These are phyloP conservation scores for Esox lucius DNA, from an alignment of 2,797 vertebrate species.

Conservation along the genomic window DNA sequence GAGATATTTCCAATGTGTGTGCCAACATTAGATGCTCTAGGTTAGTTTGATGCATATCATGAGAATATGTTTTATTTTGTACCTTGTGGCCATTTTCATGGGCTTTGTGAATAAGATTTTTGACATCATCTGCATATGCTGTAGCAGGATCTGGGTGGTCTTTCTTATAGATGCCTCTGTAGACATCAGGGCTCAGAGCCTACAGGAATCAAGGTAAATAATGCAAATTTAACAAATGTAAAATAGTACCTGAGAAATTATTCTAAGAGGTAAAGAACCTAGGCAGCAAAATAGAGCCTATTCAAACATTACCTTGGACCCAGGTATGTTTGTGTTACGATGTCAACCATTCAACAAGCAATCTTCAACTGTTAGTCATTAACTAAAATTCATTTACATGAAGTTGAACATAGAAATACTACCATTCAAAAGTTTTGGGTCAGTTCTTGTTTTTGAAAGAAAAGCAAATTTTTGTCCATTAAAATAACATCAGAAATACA, in stretches of 20 bases:
- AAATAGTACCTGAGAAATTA: neutral
- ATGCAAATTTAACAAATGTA: neutral
- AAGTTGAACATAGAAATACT: no score
- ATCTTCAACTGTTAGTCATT: no score
- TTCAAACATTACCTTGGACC: neutral
- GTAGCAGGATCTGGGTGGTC: conserved; percentile 83
- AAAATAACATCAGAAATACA: no score
- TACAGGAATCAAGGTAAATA: conserved; percentile 46
- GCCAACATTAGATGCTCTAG: neutral
- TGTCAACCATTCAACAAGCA: no score
- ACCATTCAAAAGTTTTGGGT: no score
- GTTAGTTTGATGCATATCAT: neutral
- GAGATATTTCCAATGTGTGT: no score
- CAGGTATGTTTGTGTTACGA: no score
- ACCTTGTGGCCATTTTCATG: conserved; percentile 85
- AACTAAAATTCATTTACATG: no score
- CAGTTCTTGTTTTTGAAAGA: no score
- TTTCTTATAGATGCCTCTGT: conserved; percentile 90
- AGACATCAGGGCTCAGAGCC: conserved; percentile 92
- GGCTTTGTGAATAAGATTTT: conserved; percentile 79
- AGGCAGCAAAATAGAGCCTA: neutral
- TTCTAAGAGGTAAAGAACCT: neutral
- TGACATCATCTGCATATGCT: conserved; percentile 91
- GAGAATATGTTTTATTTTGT: conserved; percentile 12
- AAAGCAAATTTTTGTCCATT: no score